Conservation (phyloP, 2,888 invertebrate species). For the Aradus depressus region DNA sequence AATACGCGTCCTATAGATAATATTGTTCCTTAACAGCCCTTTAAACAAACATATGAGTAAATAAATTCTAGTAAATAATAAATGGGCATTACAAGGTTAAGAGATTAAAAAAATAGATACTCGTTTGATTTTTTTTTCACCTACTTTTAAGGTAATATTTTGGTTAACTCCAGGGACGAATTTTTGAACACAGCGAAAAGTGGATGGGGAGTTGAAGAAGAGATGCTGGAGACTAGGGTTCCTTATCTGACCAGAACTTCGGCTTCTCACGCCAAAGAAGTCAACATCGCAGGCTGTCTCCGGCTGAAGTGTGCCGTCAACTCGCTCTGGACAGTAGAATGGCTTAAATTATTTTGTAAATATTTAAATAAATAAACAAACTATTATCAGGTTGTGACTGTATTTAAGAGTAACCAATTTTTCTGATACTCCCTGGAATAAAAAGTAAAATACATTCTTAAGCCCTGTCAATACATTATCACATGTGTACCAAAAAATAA, state of each 20-base stretch:
- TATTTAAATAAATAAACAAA: neutral
- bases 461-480: neutral
- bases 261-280: slow-evolving; percentile 56
- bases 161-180: slow-evolving; percentile 62
- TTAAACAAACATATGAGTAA: neutral
- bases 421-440: neutral
- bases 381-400: too few species aligned
- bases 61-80: neutral
- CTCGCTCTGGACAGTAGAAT: slow-evolving; percentile 58
- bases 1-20: neutral
- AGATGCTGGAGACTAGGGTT: slow-evolving; percentile 54
- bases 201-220: slow-evolving; percentile 57
- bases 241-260: slow-evolving; percentile 45
- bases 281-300: slow-evolving; percentile 59
- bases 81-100: too few species aligned
- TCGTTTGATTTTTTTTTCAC: too few species aligned
- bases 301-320: slow-evolving; percentile 60
- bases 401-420: neutral
- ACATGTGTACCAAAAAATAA: too few species aligned
- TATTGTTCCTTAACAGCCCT: neutral
- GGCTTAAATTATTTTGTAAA: slow-evolving; percentile 4
- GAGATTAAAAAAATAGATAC: too few species aligned
- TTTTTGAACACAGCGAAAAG: slow-evolving; percentile 53
- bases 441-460: too few species aligned
- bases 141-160: slow-evolving; percentile 57